Conservation (phyloP, 1,140 invertebrate genomes). For the Acromyrmex heyeri region DNA sequence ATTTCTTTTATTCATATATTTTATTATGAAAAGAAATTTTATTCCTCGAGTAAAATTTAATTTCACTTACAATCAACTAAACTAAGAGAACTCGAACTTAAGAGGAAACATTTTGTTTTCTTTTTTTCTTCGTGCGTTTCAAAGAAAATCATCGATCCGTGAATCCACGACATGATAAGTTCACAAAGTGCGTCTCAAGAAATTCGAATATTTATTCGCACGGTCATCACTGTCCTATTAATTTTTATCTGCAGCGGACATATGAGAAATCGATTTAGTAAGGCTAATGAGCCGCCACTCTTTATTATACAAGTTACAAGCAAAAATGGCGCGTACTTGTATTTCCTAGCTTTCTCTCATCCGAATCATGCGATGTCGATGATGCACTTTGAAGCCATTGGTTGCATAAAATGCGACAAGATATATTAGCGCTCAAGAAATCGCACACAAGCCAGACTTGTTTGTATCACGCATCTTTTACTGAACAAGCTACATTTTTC, state of each 20-base stretch:
- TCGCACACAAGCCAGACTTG: conserved; percentile 30
- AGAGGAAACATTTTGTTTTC: neutral
- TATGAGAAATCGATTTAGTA: conserved; percentile 44
- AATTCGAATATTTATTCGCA: conserved; percentile 11
- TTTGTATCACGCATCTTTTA: neutral
- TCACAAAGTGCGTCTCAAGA: neutral
- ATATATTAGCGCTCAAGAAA: conserved; percentile 43
- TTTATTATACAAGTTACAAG: conserved; percentile 65
- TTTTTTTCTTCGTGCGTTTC: neutral
- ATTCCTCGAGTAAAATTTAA: neutral
- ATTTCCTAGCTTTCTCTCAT: conserved; percentile 72
- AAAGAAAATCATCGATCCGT: neutral
- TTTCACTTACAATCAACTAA: neutral
- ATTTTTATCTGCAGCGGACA: conserved; percentile 31
- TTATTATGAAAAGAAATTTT: neutral
- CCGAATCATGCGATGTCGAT: conserved; percentile 66
- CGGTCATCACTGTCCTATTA: conserved; percentile 15
- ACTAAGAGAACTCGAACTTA: neutral
- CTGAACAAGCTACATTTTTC: neutral
- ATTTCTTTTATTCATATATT: conserved; percentile 17
- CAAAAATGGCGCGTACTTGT: conserved; percentile 48
- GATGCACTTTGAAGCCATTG: conserved; percentile 59
- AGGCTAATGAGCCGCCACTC: conserved; percentile 66
- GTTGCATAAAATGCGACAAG: conserved; percentile 65
- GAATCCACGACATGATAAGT: neutral